Percentiles rank a stretch among this genome's conserved stretches.
These are phyloP conservation scores for Molossus molossus DNA, from an alignment of 2,797 vertebrate genomes.

Conservation along the genomic window DNA sequence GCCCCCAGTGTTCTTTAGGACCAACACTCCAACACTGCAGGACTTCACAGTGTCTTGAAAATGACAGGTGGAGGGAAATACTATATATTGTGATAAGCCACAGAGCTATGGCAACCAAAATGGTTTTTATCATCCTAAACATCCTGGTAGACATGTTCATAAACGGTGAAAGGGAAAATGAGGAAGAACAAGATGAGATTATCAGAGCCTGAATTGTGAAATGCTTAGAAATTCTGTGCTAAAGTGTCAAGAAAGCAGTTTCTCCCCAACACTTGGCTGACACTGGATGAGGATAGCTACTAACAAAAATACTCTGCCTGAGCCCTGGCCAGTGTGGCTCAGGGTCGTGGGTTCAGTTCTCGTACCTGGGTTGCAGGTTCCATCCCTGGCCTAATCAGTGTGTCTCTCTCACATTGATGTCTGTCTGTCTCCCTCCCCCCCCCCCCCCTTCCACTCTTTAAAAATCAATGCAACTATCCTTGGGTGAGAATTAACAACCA, in stretches of 20 bases:
- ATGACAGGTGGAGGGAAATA: background rate
- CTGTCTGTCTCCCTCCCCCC: no score
- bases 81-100: background rate
- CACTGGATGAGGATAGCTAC: background rate
- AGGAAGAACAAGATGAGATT: background rate
- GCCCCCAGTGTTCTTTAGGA: background rate
- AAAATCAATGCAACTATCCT: no score
- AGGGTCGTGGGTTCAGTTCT: no score
- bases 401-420: no score
- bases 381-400: no score
- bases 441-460: no score
- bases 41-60: background rate
- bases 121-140: conserved; percentile 29
- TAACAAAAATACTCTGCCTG: background rate
- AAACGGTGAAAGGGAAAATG: background rate
- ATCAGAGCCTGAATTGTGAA: background rate
- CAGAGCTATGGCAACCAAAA: background rate
- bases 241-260: background rate
- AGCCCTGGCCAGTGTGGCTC: no score
- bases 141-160: background rate
- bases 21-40: background rate
- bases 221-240: background rate
- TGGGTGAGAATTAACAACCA: no score
- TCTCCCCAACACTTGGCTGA: background rate
- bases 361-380: no score